Percentiles rank a stretch among this genome's conserved stretches.
These are phyloP conservation scores for Helicolenus hilgendorfi DNA, from an alignment of 2,797 vertebrate genomes.

Conservation along the genomic window DNA sequence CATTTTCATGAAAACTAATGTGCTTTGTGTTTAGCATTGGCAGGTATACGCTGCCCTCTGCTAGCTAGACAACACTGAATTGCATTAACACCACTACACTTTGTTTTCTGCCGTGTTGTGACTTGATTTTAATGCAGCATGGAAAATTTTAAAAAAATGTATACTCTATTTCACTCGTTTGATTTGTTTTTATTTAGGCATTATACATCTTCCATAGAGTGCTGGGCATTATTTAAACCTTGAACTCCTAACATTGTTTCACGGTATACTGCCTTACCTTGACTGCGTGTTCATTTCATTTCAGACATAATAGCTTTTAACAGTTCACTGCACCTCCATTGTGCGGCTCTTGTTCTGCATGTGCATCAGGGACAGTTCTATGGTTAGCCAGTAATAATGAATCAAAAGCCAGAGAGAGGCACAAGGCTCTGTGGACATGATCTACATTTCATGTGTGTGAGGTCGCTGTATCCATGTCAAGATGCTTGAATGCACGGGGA, in stretches of 20 bases:
- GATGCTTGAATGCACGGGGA: constrained; percentile 39
- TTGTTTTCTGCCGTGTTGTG: not conserved
- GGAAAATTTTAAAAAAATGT: not conserved
- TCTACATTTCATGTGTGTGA: constrained; percentile 54
- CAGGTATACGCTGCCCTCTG: not conserved
- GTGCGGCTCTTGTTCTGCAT: constrained; percentile 75
- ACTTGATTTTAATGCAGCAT: not conserved
- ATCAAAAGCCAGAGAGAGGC: constrained; percentile 61
- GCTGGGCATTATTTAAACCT: constrained; percentile 32
- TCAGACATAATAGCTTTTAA: constrained; percentile 81
- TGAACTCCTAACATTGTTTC: constrained; percentile 47
- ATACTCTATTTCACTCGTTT: not conserved
- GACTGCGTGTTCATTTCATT: constrained; percentile 71
- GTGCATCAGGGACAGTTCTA: constrained; percentile 66
- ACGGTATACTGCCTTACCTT: constrained; percentile 36
- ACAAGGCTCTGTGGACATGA: constrained; percentile 51
- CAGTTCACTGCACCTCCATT: constrained; percentile 76
- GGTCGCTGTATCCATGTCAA: constrained; percentile 44
- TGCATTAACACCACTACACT: not conserved
- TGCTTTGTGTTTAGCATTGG: not conserved
- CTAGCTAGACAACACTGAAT: not conserved
- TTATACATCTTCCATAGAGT: not conserved
- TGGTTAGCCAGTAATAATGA: constrained; percentile 70
- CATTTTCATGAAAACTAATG: not conserved
- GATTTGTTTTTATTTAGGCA: not conserved